These are phyloP conservation scores for Porites cylindrica DNA, from an alignment of 92 coral and sea anemone species.

Conservation along the genomic window DNA sequence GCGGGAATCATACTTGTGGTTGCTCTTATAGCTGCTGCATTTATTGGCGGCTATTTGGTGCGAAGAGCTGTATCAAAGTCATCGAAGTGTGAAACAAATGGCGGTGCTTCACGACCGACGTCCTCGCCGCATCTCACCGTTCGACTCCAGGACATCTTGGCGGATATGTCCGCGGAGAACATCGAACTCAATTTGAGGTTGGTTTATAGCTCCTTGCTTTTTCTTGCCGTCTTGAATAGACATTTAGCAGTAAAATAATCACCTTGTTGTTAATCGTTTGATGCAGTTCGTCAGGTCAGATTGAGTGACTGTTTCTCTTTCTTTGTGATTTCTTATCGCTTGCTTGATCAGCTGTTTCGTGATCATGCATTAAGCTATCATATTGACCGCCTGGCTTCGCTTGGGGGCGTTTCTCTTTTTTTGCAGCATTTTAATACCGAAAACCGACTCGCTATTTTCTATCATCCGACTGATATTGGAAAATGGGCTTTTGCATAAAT, in stretches of 20 bases:
- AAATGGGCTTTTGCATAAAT: too few species aligned
- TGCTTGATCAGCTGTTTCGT: too few species aligned
- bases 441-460: too few species aligned
- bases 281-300: too few species aligned
- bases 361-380: too few species aligned
- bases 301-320: too few species aligned
- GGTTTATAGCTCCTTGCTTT: neutral
- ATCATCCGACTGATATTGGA: too few species aligned
- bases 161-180: constrained; percentile 75
- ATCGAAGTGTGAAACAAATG: constrained; percentile 50
- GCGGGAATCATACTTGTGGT: constrained; percentile 66
- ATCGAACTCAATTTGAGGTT: constrained; percentile 81
- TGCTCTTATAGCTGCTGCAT: constrained; percentile 68
- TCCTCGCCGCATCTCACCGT: constrained; percentile 1
- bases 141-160: constrained; percentile 67
- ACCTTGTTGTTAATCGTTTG: neutral
- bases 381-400: too few species aligned
- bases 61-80: constrained; percentile 69
- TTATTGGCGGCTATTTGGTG: constrained; percentile 82
- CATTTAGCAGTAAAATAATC: neutral
- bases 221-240: too few species aligned
- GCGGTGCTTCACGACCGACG: neutral
- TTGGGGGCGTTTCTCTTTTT: too few species aligned
- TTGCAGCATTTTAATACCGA: too few species aligned
- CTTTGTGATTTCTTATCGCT: too few species aligned